Base-by-base conservation (phyloP, 2,113 vertebrate species). In the Pseudorhombus dupliciocellatus region DNA sequence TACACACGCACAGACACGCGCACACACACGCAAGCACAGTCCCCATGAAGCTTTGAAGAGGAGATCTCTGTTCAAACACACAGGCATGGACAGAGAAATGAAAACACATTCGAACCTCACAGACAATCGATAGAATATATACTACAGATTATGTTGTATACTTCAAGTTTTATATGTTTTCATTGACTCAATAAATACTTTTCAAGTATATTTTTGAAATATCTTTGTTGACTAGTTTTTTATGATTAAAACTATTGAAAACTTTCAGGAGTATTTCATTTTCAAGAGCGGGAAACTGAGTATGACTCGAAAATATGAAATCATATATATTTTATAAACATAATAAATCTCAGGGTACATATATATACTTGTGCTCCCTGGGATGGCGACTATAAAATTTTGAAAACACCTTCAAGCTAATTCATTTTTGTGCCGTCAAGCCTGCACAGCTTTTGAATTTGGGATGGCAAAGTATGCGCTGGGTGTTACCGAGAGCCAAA, bases 331-430 rank as follows among this genome's bases (percentile, higher is more conserved):
- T 42, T 42, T 42, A 14, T 5, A 16, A 16, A 42, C 40, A 42
- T 5, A 3, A 42, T 16, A 15, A 1, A 42, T 42, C 40, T 42
- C 40, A 16, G 6, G 15, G 12, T 16, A 42, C 14, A 5, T 12
- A 14, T 42, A 14, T 4, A 14, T 4, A 16, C 2, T 42, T 42
- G 40, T 42, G 40, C 12, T 42, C 10, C 40, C 4, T 42, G 15
- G 40, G 15, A 4, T 42, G 40, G 40, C 4, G 40, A 42, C 40
- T 16, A 1, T 4, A 40, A 44, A 18, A 15, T 44, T 1, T 65
- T 21, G 54, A 50, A 60, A 69, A 85, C 18, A 66, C 34, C 53
- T 68, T 46, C 26, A 31, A 77, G 66, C 8, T 26, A 37, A 37
- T 56, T 3, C 51, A 65, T 61, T 75, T 74, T 70, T 12, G 22